Evolutionary conservation across 2,113 vertebrate species (phyloP).

Genomic region (Nanorana parkeri): DNA sequence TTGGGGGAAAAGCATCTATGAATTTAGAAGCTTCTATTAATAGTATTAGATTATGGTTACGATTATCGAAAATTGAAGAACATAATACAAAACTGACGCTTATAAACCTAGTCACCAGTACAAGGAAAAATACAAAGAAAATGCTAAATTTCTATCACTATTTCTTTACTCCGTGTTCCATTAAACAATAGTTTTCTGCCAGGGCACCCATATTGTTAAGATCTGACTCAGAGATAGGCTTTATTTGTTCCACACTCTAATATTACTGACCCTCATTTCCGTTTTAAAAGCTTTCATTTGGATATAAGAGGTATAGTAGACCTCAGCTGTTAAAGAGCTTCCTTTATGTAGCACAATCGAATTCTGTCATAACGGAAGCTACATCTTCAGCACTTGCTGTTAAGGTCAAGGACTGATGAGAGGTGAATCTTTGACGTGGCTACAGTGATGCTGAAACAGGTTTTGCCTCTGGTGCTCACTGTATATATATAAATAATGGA

Average conservation of each 20-base stretch:
- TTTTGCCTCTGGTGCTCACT: neutral
- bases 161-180: neutral
- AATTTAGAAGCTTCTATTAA: no score
- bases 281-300: constrained; percentile 14
- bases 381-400: constrained; percentile 10
- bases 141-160: neutral
- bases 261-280: neutral
- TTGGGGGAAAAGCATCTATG: no score
- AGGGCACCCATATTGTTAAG: neutral
- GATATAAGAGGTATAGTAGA: neutral
- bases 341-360: neutral
- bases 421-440: neutral
- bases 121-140: constrained; percentile 2
- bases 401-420: neutral
- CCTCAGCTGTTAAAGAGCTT: constrained; percentile 45
- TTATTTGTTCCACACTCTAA: neutral
- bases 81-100: no score
- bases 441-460: constrained; percentile 13
- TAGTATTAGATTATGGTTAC: no score
- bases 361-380: neutral
- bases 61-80: no score
- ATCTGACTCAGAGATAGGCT: constrained; percentile 24
- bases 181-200: neutral
- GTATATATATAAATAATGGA: constrained; percentile 47
- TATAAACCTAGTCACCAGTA: neutral